A percentile compares a stretch with the other conserved stretches of the same genome.
Conservation (phyloP, 2,797 vertebrate species). For the Myotis findleyi region DNA sequence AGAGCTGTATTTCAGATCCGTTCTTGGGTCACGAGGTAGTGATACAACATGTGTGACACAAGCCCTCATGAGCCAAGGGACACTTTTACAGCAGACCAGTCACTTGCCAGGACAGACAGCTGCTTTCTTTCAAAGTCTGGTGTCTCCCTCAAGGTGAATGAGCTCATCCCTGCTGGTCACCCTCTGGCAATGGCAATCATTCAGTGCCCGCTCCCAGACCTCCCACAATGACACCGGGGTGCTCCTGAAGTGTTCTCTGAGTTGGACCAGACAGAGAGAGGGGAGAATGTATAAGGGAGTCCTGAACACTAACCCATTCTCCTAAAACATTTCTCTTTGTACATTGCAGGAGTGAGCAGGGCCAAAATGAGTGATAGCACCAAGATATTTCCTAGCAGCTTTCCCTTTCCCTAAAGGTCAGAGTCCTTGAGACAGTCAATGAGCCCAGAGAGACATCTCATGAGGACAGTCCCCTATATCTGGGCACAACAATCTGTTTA, state of each 20-base stretch:
- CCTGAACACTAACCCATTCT: neutral
- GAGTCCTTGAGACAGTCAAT: neutral
- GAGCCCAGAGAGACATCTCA: neutral
- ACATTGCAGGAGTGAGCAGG: neutral
- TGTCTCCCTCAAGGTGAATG: no score
- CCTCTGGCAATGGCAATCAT: neutral
- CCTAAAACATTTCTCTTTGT: neutral
- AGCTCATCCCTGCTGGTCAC: neutral
- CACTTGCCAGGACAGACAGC: neutral
- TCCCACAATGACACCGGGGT: neutral
- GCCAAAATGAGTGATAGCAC: neutral
- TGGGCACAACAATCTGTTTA: neutral
- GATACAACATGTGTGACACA: neutral
- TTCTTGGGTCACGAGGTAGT: neutral
- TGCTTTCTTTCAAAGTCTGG: neutral
- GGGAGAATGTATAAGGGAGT: neutral
- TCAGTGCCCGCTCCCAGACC: rapidly evolving
- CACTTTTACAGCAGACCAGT: no score
- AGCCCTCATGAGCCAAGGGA: neutral
- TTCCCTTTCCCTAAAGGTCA: neutral
- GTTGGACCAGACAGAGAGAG: neutral
- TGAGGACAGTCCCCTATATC: neutral
- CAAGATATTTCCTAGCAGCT: neutral
- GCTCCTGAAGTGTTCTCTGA: neutral
- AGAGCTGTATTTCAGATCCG: neutral